phyloP scores from a whole-genome alignment of 2,888 invertebrate species.

The Galerucella nymphaeae region DNA sequence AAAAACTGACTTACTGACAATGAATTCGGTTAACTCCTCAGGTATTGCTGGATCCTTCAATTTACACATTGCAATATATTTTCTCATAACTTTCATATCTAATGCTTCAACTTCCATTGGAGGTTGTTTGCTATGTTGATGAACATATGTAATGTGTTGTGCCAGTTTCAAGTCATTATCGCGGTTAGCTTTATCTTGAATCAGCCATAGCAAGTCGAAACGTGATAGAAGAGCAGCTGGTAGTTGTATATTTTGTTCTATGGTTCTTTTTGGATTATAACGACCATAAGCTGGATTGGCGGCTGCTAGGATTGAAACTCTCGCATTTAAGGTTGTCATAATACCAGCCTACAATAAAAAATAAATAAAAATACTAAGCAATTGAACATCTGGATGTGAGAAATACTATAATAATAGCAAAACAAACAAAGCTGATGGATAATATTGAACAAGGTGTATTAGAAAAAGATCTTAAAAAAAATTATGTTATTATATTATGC shows the following conservation, averaged over 20 bases:
- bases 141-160: conserved; percentile 97
- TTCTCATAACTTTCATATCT: conserved; percentile 92
- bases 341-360: conserved; percentile 87
- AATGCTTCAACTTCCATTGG: conserved; percentile 79
- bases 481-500: no score
- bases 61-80: conserved; percentile 92
- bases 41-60: conserved; percentile 90
- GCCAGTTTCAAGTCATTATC: conserved; percentile 86
- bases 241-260: conserved; percentile 97
- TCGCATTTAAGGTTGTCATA: conserved; percentile 97
- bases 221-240: conserved; percentile 97
- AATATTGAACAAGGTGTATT: no score
- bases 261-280: conserved; percentile 93
- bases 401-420: no score
- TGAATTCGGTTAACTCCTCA: conserved; percentile 84
- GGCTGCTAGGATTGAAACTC: conserved; percentile 97
- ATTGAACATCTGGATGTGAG: no score
- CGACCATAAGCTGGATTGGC: conserved; percentile 99
- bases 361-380: conserved; percentile 32
- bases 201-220: conserved; percentile 96
- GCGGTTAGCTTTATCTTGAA: conserved; percentile 82
- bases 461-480: no score
- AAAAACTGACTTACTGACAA: conserved; percentile 69
- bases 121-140: conserved; percentile 91
- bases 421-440: no score